A percentile compares a stretch with the other conserved stretches of the same genome.
Conservation (phyloP, 2,888 invertebrate genomes). For the Philereme transversata region DNA sequence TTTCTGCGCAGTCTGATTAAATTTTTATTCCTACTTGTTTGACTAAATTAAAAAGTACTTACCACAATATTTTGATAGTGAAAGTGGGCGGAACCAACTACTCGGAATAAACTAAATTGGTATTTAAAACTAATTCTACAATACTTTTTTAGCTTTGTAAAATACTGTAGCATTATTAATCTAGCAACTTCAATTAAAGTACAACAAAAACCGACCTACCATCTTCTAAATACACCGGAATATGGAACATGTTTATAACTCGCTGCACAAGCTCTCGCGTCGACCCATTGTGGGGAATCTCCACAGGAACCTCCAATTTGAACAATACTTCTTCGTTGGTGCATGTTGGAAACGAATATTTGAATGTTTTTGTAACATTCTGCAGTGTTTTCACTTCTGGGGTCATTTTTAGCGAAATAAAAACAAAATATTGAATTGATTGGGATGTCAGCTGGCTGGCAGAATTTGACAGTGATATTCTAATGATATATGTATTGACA, state of each 20-base stretch:
- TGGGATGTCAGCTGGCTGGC: no score
- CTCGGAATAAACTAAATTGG: not conserved
- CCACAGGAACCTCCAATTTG: conserved; percentile 85
- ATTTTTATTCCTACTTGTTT: no score
- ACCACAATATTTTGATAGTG: not conserved
- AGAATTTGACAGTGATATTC: no score
- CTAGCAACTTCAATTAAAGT: not conserved
- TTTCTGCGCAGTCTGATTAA: no score
- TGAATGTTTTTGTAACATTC: conserved; percentile 65
- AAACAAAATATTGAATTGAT: no score
- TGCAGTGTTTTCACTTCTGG: conserved; percentile 58
- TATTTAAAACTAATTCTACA: not conserved
- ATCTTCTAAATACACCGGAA: conserved; percentile 87
- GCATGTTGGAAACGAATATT: conserved; percentile 84
- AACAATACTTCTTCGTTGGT: conserved; percentile 80
- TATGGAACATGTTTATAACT: conserved; percentile 86
- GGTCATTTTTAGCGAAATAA: conserved; percentile 52
- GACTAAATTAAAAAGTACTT: no score
- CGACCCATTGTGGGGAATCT: conserved; percentile 84
- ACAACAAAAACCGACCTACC: conserved; percentile 64
- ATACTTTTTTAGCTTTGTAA: not conserved
- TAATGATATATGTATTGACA: no score
- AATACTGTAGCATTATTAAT: not conserved
- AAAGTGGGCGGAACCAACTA: conserved; percentile 14
- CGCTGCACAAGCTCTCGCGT: conserved; percentile 86